Percentiles rank a stretch among this genome's conserved stretches.
Conservation (phyloP, 2,888 invertebrate species). For the Hirtodrosophila alboralis region DNA sequence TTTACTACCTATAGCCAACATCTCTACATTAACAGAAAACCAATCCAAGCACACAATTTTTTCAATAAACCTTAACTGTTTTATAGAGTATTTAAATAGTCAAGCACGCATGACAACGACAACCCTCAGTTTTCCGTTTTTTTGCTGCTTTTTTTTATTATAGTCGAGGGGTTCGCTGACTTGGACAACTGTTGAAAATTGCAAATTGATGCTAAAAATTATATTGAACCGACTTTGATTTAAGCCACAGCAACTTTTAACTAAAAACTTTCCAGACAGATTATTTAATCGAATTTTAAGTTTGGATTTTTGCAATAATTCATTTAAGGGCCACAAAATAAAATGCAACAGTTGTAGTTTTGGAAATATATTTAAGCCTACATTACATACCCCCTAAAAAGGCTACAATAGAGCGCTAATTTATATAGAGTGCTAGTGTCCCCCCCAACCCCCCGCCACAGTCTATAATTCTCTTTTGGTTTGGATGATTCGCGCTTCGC, state of each 20-base stretch:
- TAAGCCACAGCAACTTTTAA: conserved; percentile 29
- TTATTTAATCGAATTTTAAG: conserved; percentile 22
- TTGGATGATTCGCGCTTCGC: conserved; percentile 43
- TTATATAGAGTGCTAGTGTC: conserved; percentile 9
- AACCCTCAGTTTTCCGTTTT: conserved; percentile 36
- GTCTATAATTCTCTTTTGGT: conserved; percentile 9
- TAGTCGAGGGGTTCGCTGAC: conserved; percentile 22
- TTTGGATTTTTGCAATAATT: conserved; percentile 2
- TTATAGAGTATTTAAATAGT: conserved; percentile 31
- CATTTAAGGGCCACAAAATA: not conserved
- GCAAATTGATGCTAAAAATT: conserved; percentile 54
- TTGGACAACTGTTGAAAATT: conserved; percentile 63
- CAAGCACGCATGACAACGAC: conserved; percentile 47
- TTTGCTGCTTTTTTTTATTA: too few species aligned
- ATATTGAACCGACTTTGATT: conserved; percentile 44
- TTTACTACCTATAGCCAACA: too few species aligned
- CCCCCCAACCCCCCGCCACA: not conserved
- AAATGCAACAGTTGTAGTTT: conserved; percentile 8
- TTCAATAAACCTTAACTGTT: not conserved
- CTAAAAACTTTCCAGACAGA: conserved; percentile 34
- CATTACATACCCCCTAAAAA: not conserved
- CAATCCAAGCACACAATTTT: not conserved
- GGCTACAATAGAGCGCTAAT: conserved; percentile 29
- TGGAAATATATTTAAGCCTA: too few species aligned
- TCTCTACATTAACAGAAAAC: not conserved